Percentiles rank a stretch among this genome's conserved stretches.
Conservation (phyloP, 2,888 invertebrate species). For the Odontocolon sp. region DNA sequence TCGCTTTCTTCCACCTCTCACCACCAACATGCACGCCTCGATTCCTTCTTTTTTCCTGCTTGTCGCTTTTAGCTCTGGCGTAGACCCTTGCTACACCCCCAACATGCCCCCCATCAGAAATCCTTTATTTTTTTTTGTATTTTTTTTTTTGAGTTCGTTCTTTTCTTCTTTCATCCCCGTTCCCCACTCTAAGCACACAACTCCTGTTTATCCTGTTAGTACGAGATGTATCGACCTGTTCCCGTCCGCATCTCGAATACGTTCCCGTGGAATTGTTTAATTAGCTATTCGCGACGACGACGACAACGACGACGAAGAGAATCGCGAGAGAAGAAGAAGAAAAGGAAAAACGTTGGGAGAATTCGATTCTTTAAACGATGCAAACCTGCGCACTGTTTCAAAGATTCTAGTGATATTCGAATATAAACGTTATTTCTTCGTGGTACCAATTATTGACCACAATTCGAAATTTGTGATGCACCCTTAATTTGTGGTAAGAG, state of each 20-base stretch:
- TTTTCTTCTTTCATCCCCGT: conserved; percentile 27
- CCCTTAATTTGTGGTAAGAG: too few relatives aligned
- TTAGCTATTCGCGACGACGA: conserved; percentile 73
- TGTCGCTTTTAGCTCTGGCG: conserved; percentile 24
- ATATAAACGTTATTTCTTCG: neutral
- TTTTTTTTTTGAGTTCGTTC: conserved; percentile 12
- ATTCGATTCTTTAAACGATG: conserved; percentile 48
- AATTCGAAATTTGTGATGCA: too few relatives aligned
- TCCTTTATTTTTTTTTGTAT: conserved; percentile 11
- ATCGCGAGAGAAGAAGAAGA: conserved; percentile 31
- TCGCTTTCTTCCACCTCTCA: conserved; percentile 24
- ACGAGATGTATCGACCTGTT: conserved; percentile 80
- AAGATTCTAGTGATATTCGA: conserved; percentile 43
- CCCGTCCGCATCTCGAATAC: conserved; percentile 73
- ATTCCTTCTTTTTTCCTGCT: conserved; percentile 24
- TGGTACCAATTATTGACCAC: too few relatives aligned
- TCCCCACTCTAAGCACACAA: conserved; percentile 62
- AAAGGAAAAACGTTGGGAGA: conserved; percentile 45
- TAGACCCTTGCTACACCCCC: neutral
- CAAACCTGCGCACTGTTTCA: conserved; percentile 27
- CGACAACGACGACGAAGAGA: conserved; percentile 54
- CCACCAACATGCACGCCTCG: conserved; percentile 13
- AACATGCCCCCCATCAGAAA: neutral
- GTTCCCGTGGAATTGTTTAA: conserved; percentile 79
- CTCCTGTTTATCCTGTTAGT: conserved; percentile 80